phyloP scores from a whole-genome alignment of 2,888 invertebrate genomes.

The Dastarcus helophoroides region DNA sequence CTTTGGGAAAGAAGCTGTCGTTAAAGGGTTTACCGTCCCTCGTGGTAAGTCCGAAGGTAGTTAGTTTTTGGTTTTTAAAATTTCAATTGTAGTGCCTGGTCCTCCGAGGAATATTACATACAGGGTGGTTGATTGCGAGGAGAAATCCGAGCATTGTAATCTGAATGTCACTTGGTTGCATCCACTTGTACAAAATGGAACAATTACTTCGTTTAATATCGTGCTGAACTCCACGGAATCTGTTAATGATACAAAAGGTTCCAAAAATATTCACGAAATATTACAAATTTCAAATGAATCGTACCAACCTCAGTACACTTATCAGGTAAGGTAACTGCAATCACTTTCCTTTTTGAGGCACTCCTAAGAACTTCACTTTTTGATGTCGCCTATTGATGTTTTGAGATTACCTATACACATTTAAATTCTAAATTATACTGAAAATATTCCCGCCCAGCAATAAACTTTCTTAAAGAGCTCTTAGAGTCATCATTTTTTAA shows the following conservation, averaged over 20 bases:
- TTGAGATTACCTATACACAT: too few species aligned
- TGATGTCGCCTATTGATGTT: too few species aligned
- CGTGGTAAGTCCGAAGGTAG: conserved; percentile 18
- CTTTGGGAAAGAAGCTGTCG: conserved; percentile 22
- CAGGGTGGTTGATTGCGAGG: conserved; percentile 24
- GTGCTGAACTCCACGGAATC: conserved; percentile 22
- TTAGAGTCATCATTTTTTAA: too few species aligned
- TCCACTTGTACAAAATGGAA: conserved; percentile 28
- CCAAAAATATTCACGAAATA: conserved; percentile 23
- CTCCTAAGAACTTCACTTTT: too few species aligned
- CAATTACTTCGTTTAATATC: conserved; percentile 28
- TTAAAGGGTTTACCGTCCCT: conserved; percentile 20
- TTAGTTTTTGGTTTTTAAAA: conserved; percentile 1
- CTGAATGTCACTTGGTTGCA: conserved; percentile 30
- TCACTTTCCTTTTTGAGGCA: too few species aligned
- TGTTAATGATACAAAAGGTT: conserved; percentile 15
- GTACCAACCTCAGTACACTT: conserved; percentile 23
- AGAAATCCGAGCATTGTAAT: conserved; percentile 24
- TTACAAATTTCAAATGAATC: conserved; percentile 20
- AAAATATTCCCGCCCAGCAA: too few species aligned
- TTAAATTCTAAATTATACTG: too few species aligned
- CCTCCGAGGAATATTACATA: conserved; percentile 25
- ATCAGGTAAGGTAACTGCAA: conserved; percentile 21
- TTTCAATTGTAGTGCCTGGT: conserved; percentile 25
- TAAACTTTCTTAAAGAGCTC: too few species aligned